Evolutionary conservation across 2,888 invertebrate species (phyloP).

Genomic region (Congeria kusceri): DNA sequence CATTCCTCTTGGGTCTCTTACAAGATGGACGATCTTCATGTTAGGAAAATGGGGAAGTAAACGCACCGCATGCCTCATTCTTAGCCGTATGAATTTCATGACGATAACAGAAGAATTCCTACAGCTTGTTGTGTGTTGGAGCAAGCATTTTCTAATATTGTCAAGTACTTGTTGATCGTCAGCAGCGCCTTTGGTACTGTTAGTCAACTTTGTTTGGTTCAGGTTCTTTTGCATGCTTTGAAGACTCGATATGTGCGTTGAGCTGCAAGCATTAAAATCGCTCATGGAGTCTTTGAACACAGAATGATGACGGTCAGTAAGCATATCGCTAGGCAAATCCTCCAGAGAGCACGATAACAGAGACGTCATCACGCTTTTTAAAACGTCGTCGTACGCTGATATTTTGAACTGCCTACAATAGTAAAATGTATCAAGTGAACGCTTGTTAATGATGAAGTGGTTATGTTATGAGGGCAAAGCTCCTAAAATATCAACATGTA

Average conservation of each 20-base stretch:
- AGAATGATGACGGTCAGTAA: not conserved
- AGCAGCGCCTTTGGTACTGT: not conserved
- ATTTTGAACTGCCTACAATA: too few relatives aligned
- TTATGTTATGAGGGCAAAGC: too few relatives aligned
- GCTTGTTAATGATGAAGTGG: too few relatives aligned
- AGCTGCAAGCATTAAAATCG: not conserved
- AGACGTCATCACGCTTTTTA: too few relatives aligned
- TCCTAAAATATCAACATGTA: too few relatives aligned
- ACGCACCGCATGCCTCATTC: not conserved
- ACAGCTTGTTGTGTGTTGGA: not conserved
- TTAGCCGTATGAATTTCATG: not conserved
- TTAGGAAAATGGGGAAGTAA: not conserved
- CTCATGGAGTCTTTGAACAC: not conserved
- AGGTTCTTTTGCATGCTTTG: not conserved
- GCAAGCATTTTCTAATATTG: not conserved
- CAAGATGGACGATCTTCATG: not conserved
- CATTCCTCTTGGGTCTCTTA: not conserved
- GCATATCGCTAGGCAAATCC: not conserved
- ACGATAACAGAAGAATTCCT: not conserved
- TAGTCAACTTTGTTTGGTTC: not conserved
- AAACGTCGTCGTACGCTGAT: too few relatives aligned
- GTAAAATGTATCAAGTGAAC: too few relatives aligned
- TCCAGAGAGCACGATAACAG: not conserved
- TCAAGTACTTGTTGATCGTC: not conserved
- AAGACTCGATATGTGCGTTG: not conserved